A percentile compares a stretch with the other conserved stretches of the same genome.
phyloP scores from a whole-genome alignment of 2,113 vertebrate genomes.

The Smithornis capensis region DNA sequence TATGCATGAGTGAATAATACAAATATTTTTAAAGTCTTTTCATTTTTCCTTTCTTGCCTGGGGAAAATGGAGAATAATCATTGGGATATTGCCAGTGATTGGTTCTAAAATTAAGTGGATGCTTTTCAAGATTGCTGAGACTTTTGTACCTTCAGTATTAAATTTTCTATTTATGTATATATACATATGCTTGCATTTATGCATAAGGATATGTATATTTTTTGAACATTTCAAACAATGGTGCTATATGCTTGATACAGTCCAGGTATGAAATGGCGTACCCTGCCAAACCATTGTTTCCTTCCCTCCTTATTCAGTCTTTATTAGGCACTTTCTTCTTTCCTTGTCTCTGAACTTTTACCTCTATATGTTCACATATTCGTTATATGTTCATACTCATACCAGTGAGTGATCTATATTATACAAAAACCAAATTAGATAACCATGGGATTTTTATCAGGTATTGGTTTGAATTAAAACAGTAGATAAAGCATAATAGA shows the following conservation, averaged over 20 bases:
- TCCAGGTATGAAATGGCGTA: neutral
- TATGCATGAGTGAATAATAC: neutral
- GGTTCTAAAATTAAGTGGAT: neutral
- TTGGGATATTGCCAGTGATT: neutral
- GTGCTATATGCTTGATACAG: neutral
- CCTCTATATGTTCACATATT: neutral
- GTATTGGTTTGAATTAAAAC: neutral
- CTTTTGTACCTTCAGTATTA: neutral
- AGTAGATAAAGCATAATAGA: neutral
- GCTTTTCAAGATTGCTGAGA: neutral
- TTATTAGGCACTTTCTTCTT: neutral
- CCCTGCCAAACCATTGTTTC: neutral
- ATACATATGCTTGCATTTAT: accelerated
- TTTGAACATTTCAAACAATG: neutral
- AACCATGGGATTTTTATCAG: neutral
- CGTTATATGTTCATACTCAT: neutral
- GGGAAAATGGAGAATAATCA: neutral
- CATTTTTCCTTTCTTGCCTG: neutral
- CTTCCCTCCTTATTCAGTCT: neutral
- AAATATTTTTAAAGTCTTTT: neutral
- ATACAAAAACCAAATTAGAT: neutral
- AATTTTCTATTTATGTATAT: neutral
- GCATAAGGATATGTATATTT: neutral
- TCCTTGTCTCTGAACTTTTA: neutral
- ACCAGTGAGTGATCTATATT: neutral